Evolutionary conservation across 2,113 vertebrate species (phyloP).

Genomic region (Spilogale gracilis): DNA sequence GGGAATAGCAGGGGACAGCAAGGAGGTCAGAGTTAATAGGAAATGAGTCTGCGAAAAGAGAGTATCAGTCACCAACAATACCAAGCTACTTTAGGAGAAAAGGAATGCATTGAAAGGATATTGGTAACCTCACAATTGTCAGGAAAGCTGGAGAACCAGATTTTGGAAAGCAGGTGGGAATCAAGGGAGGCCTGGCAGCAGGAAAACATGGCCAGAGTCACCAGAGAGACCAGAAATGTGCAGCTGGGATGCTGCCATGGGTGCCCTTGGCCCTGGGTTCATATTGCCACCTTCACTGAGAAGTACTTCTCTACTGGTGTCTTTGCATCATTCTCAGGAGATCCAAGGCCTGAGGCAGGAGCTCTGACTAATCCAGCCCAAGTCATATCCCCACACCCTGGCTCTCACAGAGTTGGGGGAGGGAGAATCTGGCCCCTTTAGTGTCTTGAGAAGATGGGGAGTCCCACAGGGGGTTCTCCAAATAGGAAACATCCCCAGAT

Average conservation of each 20-base stretch:
- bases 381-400: neutral
- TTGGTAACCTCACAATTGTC: neutral
- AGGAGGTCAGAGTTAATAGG: neutral
- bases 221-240: neutral
- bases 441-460: neutral
- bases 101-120: neutral
- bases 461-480: neutral
- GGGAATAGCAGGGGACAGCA: neutral
- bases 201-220: neutral
- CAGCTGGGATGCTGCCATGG: neutral
- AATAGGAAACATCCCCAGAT: neutral
- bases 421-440: neutral
- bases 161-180: neutral
- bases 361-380: neutral
- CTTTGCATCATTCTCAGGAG: neutral
- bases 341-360: neutral
- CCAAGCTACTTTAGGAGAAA: neutral
- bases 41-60: neutral
- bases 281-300: neutral
- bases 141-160: neutral
- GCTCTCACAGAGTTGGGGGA: neutral
- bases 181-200: neutral
- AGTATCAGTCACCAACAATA: neutral
- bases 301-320: neutral
- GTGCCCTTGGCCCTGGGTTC: neutral